phyloP scores from a whole-genome alignment of 2,113 vertebrate species.

The Aspidoscelis tigris region DNA sequence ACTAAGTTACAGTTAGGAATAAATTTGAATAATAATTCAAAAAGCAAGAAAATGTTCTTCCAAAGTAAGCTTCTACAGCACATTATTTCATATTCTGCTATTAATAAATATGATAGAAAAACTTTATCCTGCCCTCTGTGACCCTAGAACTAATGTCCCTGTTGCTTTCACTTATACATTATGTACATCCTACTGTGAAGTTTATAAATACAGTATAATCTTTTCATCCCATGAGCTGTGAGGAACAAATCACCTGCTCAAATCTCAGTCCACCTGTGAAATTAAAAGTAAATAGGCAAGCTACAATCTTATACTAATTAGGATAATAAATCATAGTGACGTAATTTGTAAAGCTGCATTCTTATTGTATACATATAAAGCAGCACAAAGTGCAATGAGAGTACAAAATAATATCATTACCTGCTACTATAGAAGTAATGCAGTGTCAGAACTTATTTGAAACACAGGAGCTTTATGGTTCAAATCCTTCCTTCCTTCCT shows the following conservation, averaged over 20 bases:
- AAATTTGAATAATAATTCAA: not conserved
- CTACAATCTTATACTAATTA: not conserved
- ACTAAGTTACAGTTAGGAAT: not conserved
- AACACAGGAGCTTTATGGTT: not conserved
- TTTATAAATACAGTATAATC: no score
- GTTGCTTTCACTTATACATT: not conserved
- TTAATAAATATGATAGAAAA: slow-evolving; percentile 45
- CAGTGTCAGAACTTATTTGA: not conserved
- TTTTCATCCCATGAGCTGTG: no score
- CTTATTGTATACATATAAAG: not conserved
- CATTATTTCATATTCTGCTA: not conserved
- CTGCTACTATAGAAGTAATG: not conserved
- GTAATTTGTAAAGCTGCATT: not conserved
- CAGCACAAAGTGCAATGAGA: not conserved
- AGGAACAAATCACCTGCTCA: no score
- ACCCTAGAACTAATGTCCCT: not conserved
- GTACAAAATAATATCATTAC: not conserved
- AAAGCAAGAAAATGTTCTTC: not conserved
- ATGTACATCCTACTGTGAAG: no score
- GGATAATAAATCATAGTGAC: not conserved
- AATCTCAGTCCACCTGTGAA: no score
- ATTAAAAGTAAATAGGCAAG: not conserved
- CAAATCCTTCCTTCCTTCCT: not conserved
- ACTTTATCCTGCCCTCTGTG: not conserved
- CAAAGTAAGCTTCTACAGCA: not conserved